Evolutionary conservation across 2,888 invertebrate genomes (phyloP).

Genomic region (Cryptophagus acutangulus): DNA sequence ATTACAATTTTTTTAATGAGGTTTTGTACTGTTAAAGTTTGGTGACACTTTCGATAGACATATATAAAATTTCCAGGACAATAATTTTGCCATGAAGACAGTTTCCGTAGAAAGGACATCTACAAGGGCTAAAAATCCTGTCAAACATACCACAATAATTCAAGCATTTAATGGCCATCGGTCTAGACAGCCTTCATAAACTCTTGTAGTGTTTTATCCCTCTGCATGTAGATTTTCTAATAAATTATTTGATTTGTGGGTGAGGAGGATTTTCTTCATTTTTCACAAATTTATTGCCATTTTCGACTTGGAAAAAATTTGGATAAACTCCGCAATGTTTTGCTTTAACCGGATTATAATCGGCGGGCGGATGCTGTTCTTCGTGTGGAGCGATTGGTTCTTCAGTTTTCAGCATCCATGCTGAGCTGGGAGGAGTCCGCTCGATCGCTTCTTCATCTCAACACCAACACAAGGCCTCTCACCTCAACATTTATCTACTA

Average conservation of each 20-base stretch:
- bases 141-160: conserved; percentile 46
- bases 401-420: conserved; percentile 47
- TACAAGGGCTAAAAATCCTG: conserved; percentile 40
- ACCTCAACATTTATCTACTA: too few relatives aligned
- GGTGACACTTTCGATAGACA: too few relatives aligned
- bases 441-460: conserved; percentile 29
- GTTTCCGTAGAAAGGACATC: conserved; percentile 32
- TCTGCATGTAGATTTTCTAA: not conserved
- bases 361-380: conserved; percentile 23
- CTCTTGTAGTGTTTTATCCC: not conserved
- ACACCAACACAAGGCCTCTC: conserved; percentile 11
- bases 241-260: not conserved
- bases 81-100: conserved; percentile 33
- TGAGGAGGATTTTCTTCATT: not conserved
- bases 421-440: conserved; percentile 48
- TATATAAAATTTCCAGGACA: conserved; percentile 1
- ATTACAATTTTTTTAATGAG: too few relatives aligned
- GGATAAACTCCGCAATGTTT: too few relatives aligned
- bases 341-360: conserved; percentile 3
- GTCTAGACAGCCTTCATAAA: conserved; percentile 6
- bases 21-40: too few relatives aligned
- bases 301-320: not conserved
- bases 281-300: not conserved
- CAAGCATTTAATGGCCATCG: conserved; percentile 37
- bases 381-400: conserved; percentile 42